phyloP scores from a whole-genome alignment of 2,888 invertebrate genomes.

The Eristalis tenax region DNA sequence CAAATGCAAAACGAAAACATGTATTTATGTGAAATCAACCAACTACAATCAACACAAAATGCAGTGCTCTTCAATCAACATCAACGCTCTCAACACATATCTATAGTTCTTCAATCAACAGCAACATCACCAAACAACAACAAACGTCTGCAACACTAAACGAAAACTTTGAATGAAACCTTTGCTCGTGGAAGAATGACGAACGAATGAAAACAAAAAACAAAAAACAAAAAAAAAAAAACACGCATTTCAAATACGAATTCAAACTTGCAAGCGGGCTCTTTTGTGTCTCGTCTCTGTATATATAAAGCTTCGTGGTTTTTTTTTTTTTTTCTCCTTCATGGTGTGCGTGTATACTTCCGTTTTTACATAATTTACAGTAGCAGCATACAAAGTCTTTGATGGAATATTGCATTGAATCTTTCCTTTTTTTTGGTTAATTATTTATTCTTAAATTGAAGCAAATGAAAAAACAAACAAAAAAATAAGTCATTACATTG shows the following conservation, averaged over 20 bases:
- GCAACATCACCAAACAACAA: neutral
- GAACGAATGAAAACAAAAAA: no score
- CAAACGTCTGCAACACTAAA: neutral
- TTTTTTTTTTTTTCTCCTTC: neutral
- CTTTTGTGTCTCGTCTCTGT: neutral
- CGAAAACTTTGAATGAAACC: neutral
- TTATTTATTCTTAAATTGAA: neutral
- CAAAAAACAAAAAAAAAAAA: neutral
- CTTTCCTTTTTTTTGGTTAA: neutral
- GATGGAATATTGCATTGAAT: neutral
- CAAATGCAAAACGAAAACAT: neutral
- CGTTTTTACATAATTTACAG: no score
- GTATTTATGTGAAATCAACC: neutral
- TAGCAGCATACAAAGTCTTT: neutral
- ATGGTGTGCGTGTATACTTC: neutral
- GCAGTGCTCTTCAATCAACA: neutral
- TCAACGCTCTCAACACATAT: neutral
- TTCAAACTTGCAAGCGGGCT: neutral
- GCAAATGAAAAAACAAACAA: neutral
- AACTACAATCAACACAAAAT: neutral
- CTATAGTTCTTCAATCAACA: conserved; percentile 9
- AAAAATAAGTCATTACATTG: neutral
- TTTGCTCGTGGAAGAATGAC: neutral
- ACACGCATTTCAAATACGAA: neutral
- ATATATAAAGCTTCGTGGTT: neutral